Percentiles rank a stretch among this genome's conserved stretches.
Evolutionary conservation across 1,140 invertebrate genomes (phyloP).

Genomic region (Dendroctonus valens): DNA sequence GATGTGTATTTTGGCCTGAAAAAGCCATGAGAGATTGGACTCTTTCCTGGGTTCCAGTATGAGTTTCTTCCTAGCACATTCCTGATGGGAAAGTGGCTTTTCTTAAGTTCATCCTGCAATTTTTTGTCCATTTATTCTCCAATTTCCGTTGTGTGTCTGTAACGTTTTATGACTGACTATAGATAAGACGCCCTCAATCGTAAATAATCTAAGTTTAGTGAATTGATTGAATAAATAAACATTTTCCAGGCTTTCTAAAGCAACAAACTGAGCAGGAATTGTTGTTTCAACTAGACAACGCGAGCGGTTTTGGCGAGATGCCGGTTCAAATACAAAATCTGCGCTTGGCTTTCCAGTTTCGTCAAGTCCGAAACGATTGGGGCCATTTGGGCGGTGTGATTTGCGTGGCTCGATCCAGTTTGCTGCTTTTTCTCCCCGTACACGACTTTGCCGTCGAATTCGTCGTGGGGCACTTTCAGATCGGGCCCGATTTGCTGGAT

Average conservation of each 20-base stretch:
- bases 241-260: neutral
- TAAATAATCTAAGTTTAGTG: too few relatives aligned
- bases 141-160: too few relatives aligned
- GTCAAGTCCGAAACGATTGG: slow-evolving; percentile 81
- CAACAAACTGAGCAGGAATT: neutral
- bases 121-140: too few relatives aligned
- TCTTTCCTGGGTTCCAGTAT: too few relatives aligned
- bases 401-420: slow-evolving; percentile 65
- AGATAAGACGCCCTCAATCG: too few relatives aligned
- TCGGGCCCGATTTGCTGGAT: slow-evolving; percentile 85
- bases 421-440: slow-evolving; percentile 85
- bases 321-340: slow-evolving; percentile 72
- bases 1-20: slow-evolving; percentile 81
- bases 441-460: slow-evolving; percentile 98
- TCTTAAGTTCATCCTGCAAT: too few relatives aligned
- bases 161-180: too few relatives aligned
- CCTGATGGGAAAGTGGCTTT: too few relatives aligned
- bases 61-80: too few relatives aligned
- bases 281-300: slow-evolving; percentile 10
- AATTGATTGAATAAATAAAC: neutral
- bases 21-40: slow-evolving; percentile 21
- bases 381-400: slow-evolving; percentile 87
- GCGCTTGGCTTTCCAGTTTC: slow-evolving; percentile 80
- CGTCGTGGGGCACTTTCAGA: slow-evolving; percentile 88
- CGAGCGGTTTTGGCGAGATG: slow-evolving; percentile 39